Evolutionary conservation across 2,888 invertebrate genomes (phyloP).

Genomic region (Tenthredo notha): DNA sequence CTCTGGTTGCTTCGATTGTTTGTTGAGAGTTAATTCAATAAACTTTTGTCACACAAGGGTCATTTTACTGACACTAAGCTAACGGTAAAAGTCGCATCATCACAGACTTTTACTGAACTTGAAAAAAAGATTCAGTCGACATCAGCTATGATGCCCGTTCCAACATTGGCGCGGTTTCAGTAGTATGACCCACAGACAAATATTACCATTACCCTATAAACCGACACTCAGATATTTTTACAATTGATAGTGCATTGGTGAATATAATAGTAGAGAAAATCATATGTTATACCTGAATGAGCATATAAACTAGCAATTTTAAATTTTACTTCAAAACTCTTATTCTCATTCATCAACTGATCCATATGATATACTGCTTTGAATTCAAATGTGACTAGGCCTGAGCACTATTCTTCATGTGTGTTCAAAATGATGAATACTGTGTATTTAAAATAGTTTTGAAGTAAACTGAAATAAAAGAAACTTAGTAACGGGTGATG

Average conservation of each 20-base stretch:
- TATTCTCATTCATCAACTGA: conserved; percentile 1
- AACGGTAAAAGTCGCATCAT: background rate
- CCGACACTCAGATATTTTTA: background rate
- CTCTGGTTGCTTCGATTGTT: background rate
- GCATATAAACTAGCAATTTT: conserved; percentile 10
- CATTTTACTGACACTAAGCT: background rate
- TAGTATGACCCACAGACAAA: background rate
- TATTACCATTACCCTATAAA: background rate
- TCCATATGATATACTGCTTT: background rate
- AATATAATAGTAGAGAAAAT: background rate
- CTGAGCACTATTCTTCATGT: conserved; percentile 1
- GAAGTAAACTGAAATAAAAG: conserved; percentile 58
- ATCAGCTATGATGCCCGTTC: background rate
- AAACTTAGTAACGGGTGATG: conserved; percentile 65
- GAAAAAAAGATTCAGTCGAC: background rate
- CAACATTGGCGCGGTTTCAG: background rate
- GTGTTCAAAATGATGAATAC: conserved; percentile 7
- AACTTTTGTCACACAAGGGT: background rate
- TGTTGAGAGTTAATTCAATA: background rate
- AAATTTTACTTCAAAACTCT: background rate
- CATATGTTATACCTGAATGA: conserved; percentile 2
- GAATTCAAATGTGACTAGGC: background rate
- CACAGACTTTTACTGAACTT: background rate
- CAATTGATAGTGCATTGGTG: conserved; percentile 16
- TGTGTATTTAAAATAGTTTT: conserved; percentile 34